A percentile compares a stretch with the other conserved stretches of the same genome.
Conservation (phyloP, 2,797 vertebrate genomes). For the Cichlasoma orientale region DNA sequence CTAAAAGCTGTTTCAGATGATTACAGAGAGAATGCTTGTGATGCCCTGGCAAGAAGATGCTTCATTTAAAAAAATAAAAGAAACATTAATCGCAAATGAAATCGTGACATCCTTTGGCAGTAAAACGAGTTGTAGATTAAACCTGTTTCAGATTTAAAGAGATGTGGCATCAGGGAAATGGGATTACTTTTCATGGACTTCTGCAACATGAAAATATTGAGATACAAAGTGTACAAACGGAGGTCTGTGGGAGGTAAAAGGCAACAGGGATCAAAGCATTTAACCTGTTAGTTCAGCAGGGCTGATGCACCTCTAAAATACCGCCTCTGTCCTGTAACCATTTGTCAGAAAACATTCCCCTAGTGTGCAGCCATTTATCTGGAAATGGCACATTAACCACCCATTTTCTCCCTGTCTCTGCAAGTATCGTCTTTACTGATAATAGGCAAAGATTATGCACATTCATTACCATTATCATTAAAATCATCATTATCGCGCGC, state of each 20-base stretch:
- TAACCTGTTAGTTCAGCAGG: not conserved
- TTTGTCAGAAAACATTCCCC: slow-evolving; percentile 40
- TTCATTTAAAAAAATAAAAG: not conserved
- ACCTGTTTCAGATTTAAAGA: not conserved
- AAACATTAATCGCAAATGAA: not conserved
- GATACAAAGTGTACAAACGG: not conserved
- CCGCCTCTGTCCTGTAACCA: slow-evolving; percentile 27
- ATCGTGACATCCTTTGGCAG: not conserved
- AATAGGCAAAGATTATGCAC: slow-evolving; percentile 74
- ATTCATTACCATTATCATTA: slow-evolving; percentile 78
- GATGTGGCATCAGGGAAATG: not conserved
- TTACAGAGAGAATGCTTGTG: slow-evolving; percentile 3
- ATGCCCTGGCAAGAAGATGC: slow-evolving; percentile 5
- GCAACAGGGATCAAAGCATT: not conserved
- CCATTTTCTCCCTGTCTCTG: slow-evolving; percentile 53
- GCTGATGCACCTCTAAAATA: not conserved
- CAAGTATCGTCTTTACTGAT: slow-evolving; percentile 57
- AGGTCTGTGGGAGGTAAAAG: not conserved
- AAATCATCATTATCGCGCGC: slow-evolving; percentile 65
- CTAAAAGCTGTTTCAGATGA: slow-evolving; percentile 23
- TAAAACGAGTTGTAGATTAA: not conserved
- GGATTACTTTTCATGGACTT: not conserved
- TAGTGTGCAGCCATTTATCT: slow-evolving; percentile 54
- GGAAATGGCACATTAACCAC: slow-evolving; percentile 67
- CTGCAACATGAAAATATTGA: too few species aligned